Evolutionary conservation across 2,888 invertebrate genomes (phyloP).

Genomic region (Myathropa florea): DNA sequence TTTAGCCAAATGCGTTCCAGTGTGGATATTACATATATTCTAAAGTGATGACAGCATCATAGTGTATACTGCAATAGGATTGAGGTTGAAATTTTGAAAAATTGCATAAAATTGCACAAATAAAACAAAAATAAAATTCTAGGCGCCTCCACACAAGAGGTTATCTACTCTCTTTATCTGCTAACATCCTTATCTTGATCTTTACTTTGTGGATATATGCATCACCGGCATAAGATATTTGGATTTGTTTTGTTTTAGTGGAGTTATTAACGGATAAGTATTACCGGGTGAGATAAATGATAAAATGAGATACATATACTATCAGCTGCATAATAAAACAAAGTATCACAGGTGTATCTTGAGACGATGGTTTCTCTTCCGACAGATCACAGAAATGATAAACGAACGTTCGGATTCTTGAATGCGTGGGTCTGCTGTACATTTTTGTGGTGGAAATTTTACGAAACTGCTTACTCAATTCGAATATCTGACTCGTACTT

Average conservation of each 20-base stretch:
- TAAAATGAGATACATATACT: background rate
- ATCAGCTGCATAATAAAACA: background rate
- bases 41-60: no score
- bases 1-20: no score
- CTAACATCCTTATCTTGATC: constrained; percentile 29
- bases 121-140: constrained; percentile 5
- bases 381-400: background rate
- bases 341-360: background rate
- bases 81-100: background rate
- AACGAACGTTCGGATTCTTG: background rate
- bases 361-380: background rate
- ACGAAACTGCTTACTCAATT: no score
- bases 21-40: no score
- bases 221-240: background rate
- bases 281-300: background rate
- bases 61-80: no score
- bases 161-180: constrained; percentile 26
- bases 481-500: no score
- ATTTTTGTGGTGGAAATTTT: no score
- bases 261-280: constrained; percentile 4
- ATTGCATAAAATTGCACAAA: background rate
- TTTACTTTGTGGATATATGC: background rate
- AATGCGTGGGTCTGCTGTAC: no score
- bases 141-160: constrained; percentile 12
- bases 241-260: constrained; percentile 2